Percentiles rank a stretch among this genome's conserved stretches.
Evolutionary conservation across 2,113 vertebrate genomes (phyloP).

Genomic region (Chlamydotis undulata): DNA sequence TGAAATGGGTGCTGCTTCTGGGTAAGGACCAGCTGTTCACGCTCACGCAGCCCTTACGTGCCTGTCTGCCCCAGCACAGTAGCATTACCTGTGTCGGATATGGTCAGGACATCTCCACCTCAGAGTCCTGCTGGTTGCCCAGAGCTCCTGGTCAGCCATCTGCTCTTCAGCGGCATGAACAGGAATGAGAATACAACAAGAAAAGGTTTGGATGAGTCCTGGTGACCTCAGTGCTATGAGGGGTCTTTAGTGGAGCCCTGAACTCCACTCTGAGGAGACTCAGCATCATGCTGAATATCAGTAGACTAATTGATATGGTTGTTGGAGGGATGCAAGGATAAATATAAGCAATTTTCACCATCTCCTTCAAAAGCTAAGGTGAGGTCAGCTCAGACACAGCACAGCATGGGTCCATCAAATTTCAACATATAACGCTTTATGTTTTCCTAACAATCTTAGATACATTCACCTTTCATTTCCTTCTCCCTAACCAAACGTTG

Average conservation of each 20-base stretch:
- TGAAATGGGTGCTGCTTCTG: neutral
- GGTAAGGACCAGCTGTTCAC: neutral
- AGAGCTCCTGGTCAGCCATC: neutral
- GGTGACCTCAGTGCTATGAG: neutral
- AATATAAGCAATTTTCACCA: neutral
- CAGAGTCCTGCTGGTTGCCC: accelerated
- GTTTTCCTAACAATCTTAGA: neutral
- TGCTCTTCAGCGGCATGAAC: neutral
- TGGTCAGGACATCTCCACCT: neutral
- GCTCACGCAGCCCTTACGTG: neutral
- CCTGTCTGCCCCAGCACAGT: neutral
- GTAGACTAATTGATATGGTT: accelerated
- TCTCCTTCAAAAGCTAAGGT: neutral
- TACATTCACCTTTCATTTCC: neutral
- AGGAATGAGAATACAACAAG: neutral
- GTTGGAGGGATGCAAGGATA: neutral
- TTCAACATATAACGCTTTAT: neutral
- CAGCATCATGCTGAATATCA: neutral
- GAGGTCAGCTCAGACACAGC: neutral
- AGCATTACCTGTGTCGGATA: accelerated
- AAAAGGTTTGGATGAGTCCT: neutral
- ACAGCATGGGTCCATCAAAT: neutral
- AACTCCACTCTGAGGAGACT: neutral
- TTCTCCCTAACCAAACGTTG: neutral
- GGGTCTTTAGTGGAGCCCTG: neutral